A percentile compares a stretch with the other conserved stretches of the same genome.
Conservation (phyloP, 2,888 invertebrate species). For the Ypsolopha sequella region DNA sequence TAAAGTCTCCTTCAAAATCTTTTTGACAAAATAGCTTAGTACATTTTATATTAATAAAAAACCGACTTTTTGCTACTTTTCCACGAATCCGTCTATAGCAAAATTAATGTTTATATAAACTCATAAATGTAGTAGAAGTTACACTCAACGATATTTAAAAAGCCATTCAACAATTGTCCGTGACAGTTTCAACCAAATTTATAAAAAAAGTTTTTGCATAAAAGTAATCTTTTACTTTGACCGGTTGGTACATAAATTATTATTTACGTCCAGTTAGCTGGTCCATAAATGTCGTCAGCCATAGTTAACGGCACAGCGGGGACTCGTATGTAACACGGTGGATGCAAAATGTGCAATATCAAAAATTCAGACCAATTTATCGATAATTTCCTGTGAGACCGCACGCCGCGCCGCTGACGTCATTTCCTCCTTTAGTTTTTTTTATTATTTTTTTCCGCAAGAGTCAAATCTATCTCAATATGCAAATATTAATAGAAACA, state of each 20-base stretch:
- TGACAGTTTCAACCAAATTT: too few species aligned
- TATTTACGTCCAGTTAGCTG: constrained; percentile 27
- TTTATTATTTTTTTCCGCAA: too few species aligned
- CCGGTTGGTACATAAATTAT: constrained; percentile 22
- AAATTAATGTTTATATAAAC: not conserved
- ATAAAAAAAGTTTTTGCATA: not conserved
- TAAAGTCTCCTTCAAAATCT: too few species aligned
- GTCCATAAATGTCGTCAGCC: constrained; percentile 40
- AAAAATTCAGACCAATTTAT: constrained; percentile 2
- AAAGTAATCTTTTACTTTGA: not conserved
- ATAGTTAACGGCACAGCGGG: constrained; percentile 36
- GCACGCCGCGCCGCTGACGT: not conserved
- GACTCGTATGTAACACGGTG: constrained; percentile 12
- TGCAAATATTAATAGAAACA: too few species aligned
- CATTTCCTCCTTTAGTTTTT: too few species aligned
- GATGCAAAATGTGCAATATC: constrained; percentile 6
- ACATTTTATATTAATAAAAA: too few species aligned
- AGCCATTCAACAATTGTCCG: not conserved
- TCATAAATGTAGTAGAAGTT: not conserved
- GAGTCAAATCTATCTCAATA: too few species aligned
- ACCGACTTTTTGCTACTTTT: too few species aligned
- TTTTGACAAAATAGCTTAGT: too few species aligned
- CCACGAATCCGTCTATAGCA: not conserved
- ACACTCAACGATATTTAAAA: not conserved
- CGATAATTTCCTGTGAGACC: constrained; percentile 5